Conservation (phyloP, 2,888 invertebrate species). For the Carabus problematicus region DNA sequence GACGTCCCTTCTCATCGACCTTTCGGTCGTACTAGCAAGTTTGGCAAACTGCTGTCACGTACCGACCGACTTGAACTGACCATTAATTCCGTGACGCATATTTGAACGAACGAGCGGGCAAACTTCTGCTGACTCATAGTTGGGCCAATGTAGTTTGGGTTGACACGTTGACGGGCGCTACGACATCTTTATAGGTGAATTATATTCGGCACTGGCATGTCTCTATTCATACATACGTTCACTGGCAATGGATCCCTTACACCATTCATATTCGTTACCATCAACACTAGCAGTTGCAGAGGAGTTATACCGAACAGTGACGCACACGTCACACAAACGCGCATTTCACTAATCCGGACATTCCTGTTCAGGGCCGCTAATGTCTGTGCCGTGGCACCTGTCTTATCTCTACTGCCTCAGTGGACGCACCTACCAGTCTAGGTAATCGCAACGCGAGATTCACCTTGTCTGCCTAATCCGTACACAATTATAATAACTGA, state of each 20-base stretch:
- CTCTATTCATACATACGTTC: constrained; percentile 26
- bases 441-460: constrained; percentile 34
- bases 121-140: constrained; percentile 40
- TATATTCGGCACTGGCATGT: constrained; percentile 19
- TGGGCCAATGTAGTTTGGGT: constrained; percentile 37
- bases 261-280: constrained; percentile 27
- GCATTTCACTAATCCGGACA: neutral
- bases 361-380: neutral
- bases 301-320: neutral
- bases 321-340: neutral
- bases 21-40: constrained; percentile 18
- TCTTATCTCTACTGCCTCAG: constrained; percentile 27
- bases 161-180: constrained; percentile 37
- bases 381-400: constrained; percentile 27
- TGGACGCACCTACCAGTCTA: constrained; percentile 6
- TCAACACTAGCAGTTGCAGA: neutral
- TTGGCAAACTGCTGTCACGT: constrained; percentile 38
- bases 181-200: constrained; percentile 43
- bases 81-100: constrained; percentile 42
- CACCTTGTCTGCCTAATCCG: constrained; percentile 38
- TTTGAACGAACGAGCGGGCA: constrained; percentile 20
- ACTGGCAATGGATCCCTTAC: constrained; percentile 2
- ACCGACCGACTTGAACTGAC: constrained; percentile 26
- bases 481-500: constrained; percentile 42
- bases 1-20: constrained; percentile 16